Base-by-base conservation (phyloP, 2,113 vertebrate species). In the Poeciliopsis turrubarensis region DNA sequence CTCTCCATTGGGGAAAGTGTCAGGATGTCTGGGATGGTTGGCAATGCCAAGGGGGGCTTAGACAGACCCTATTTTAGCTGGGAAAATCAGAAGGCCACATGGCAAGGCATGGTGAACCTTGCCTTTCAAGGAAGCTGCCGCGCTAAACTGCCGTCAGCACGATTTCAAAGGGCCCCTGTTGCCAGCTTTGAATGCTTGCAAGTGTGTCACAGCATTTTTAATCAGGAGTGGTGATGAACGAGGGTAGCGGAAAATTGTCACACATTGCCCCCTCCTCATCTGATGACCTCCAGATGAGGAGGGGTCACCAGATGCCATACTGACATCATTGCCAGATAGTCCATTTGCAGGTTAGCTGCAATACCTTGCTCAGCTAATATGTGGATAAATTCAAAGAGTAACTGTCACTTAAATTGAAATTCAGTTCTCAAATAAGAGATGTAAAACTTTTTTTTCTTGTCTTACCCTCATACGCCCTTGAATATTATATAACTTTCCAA, bases 21-120 rank as follows among this genome's bases (percentile, higher is more conserved):
- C 94, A 94, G 94, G 91, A 92, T 95, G 94, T 92, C 92, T 95
- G 93, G 93, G 93, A 95, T 94, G 92, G 93, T 94, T 95, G 93
- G 93, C 93, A 93, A 91, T 94, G 93, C 89, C 92, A 94, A 91
- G 80, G 85, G 92, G 92, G 90, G 95, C 93, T 95, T 95, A 95
- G 89, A 89, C 84, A 1, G 85, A 92, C 92, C 93, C 92, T 94
- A 94, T 94, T 95, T 95, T 95, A 94, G 95, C 94, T 93, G 93
- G 94, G 94, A 95, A 95, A 94, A 93, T 94, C 93, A 94, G 92
- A 92, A 93, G 93, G 93, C 92, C 92, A 88, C 90, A 92, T 92
- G 93, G 91, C 80, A 89, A 91, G 92, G 90, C 93, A 89, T 90
- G 88, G 90, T 89, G 90, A 89, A 92, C 87, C 91, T 91, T 90